Conservation (phyloP, 2,797 vertebrate species). For the Furcifer pardalis region DNA sequence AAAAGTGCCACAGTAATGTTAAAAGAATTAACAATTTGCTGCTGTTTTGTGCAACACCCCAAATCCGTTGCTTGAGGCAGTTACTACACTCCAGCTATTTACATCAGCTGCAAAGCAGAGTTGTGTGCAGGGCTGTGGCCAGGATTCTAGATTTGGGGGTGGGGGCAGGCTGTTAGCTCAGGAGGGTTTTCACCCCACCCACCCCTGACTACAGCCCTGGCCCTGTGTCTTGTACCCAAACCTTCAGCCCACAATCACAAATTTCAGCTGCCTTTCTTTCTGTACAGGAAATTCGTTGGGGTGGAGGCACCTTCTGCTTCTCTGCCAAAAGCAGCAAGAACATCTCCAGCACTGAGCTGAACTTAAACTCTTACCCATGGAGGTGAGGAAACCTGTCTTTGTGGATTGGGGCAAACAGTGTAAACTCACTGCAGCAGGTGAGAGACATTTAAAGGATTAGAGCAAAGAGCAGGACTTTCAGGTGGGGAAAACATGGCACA, state of each 20-base stretch:
- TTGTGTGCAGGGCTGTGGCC: too few species aligned
- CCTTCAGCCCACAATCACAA: too few species aligned
- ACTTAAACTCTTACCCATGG: background rate
- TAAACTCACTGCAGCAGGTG: slow-evolving; percentile 54
- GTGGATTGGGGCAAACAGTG: slow-evolving; percentile 62
- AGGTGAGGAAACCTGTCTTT: slow-evolving; percentile 28
- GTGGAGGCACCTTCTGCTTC: background rate
- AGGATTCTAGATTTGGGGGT: too few species aligned
- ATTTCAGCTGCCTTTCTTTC: background rate
- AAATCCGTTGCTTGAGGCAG: background rate
- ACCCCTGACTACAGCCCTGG: too few species aligned
- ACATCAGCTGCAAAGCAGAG: background rate
- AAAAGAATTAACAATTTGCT: background rate
- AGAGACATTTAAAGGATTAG: slow-evolving; percentile 73
- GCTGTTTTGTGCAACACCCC: background rate
- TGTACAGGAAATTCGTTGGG: background rate
- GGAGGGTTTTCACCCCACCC: too few species aligned
- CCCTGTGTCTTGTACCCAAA: too few species aligned
- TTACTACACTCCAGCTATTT: background rate
- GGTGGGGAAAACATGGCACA: slow-evolving; percentile 44
- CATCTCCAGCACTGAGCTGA: background rate
- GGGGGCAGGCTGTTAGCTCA: too few species aligned
- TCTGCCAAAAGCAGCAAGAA: background rate
- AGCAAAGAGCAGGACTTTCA: slow-evolving; percentile 49
- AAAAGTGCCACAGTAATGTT: background rate